A percentile compares a stretch with the other conserved stretches of the same genome.
These are phyloP conservation scores for Corythornis vintsioides DNA, from an alignment of 2,113 vertebrate species.

Conservation along the genomic window DNA sequence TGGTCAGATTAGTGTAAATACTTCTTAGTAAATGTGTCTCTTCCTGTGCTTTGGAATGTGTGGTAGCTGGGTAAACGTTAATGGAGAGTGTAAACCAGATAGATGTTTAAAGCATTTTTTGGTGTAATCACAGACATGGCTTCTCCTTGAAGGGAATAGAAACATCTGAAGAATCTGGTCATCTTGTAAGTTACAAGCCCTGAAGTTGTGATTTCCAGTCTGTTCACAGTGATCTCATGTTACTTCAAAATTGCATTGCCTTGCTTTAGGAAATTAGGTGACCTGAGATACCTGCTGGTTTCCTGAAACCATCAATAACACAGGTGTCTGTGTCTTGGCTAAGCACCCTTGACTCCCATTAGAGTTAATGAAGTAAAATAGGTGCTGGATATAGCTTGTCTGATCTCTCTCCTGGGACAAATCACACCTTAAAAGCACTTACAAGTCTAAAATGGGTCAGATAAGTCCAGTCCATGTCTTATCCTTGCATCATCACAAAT, in stretches of 20 bases:
- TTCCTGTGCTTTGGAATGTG: conserved; percentile 22
- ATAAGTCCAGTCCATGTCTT: background rate
- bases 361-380: background rate
- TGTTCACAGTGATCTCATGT: background rate
- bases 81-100: conserved; percentile 13
- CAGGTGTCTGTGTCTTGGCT: background rate
- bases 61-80: conserved; percentile 15
- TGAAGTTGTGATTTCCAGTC: background rate
- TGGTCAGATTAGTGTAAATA: background rate
- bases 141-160: background rate
- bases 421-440: background rate
- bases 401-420: background rate
- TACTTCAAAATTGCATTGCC: background rate
- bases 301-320: background rate
- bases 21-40: conserved; percentile 4
- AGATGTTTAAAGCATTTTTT: background rate
- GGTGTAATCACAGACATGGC: background rate
- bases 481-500: background rate
- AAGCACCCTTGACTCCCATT: background rate
- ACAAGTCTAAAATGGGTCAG: background rate
- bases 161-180: background rate
- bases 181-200: background rate
- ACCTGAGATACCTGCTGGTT: background rate
- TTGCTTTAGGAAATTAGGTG: background rate
- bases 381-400: background rate